Evolutionary conservation across 2,113 vertebrate species (phyloP).

Genomic region (Oreocharis arfaki): DNA sequence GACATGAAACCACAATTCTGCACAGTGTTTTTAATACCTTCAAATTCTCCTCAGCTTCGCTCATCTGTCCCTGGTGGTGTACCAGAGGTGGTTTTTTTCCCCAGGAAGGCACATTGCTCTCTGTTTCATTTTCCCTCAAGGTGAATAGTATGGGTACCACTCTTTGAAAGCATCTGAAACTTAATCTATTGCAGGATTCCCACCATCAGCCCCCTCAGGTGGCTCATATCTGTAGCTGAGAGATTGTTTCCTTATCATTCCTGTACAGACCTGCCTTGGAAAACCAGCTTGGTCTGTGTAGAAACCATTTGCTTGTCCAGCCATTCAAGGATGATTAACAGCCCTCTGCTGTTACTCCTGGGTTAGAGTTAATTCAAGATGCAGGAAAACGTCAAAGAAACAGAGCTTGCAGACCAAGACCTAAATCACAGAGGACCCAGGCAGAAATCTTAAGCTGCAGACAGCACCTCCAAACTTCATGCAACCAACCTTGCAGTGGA

Average conservation of each 20-base stretch:
- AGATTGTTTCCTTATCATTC: constrained; percentile 3
- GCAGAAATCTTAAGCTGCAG: neutral
- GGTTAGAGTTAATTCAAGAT: neutral
- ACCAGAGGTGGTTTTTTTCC: neutral
- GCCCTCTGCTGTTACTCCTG: neutral
- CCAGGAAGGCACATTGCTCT: neutral
- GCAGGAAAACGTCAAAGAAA: neutral
- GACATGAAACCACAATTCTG: neutral
- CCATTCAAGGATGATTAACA: neutral
- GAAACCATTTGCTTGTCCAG: neutral
- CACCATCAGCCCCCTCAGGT: neutral
- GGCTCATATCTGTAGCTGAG: neutral
- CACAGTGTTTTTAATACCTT: neutral
- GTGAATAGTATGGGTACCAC: neutral
- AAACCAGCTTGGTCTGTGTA: neutral
- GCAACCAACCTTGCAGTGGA: neutral
- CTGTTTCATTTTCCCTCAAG: neutral
- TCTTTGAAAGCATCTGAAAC: neutral
- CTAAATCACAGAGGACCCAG: neutral
- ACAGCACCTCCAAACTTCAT: neutral
- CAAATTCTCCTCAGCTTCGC: neutral
- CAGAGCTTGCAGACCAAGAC: neutral
- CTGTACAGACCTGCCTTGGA: neutral
- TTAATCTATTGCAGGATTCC: neutral
- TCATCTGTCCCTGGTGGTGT: neutral